Percentiles rank a stretch among this genome's conserved stretches.
Conservation (phyloP, 2,888 invertebrate genomes). For the Pantelozetes paolii region DNA sequence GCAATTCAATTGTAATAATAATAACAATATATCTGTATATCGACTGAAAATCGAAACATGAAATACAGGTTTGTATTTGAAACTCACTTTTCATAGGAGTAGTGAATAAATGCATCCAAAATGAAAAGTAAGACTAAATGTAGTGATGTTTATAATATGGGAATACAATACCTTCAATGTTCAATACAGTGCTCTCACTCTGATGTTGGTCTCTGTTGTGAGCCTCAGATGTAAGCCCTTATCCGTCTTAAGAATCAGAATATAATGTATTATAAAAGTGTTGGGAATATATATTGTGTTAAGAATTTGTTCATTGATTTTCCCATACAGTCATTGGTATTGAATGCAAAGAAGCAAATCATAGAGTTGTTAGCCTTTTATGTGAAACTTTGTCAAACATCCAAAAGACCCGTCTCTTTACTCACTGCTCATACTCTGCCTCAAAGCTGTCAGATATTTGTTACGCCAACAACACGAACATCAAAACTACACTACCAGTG, state of each 20-base stretch:
- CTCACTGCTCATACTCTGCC: conserved; percentile 20
- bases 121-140: conserved; percentile 19
- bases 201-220: neutral
- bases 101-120: neutral
- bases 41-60: neutral
- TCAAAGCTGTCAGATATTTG: conserved; percentile 27
- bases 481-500: conserved; percentile 14
- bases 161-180: neutral
- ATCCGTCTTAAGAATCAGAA: conserved; percentile 26
- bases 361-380: conserved; percentile 9
- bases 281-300: too few species aligned
- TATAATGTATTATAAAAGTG: too few species aligned
- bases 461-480: conserved; percentile 3
- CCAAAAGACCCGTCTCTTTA: conserved; percentile 2
- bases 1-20: neutral
- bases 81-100: neutral
- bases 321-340: conserved; percentile 7
- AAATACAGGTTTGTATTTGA: neutral
- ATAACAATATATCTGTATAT: conserved; percentile 11
- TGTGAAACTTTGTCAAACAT: conserved; percentile 25
- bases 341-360: neutral
- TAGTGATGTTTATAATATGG: conserved; percentile 28
- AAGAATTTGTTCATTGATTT: conserved; percentile 26
- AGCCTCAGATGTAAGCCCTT: neutral
- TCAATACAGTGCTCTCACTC: neutral